Conservation (phyloP, 2,888 invertebrate genomes). For the Melieria omissa region DNA sequence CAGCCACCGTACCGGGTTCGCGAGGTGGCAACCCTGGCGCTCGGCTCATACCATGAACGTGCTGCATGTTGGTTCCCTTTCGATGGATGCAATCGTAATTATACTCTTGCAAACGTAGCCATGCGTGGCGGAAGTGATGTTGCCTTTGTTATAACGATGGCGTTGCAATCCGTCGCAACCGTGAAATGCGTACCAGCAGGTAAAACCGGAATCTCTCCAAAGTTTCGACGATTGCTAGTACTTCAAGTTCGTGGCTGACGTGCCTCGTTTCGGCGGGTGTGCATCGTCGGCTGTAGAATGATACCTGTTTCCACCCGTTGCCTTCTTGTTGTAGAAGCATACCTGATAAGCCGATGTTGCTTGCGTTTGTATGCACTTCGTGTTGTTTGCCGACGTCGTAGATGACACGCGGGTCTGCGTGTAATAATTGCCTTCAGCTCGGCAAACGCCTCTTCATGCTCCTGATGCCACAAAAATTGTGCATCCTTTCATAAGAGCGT, state of each 20-base stretch:
- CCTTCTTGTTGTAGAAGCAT: too few species aligned
- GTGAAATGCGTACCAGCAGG: constrained; percentile 30
- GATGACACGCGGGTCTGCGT: constrained; percentile 15
- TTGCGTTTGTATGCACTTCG: constrained; percentile 24
- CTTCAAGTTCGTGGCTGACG: constrained; percentile 27
- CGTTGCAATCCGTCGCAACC: constrained; percentile 33
- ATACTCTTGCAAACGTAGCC: constrained; percentile 18
- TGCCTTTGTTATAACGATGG: constrained; percentile 30
- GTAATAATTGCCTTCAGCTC: constrained; percentile 23
- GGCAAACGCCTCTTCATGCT: constrained; percentile 30
- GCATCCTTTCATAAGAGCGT: not conserved
- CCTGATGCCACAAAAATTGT: not conserved
- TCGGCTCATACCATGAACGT: too few species aligned
- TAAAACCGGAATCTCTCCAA: constrained; percentile 35
- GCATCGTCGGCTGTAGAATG: too few species aligned
- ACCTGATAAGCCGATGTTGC: not conserved
- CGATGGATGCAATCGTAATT: not conserved
- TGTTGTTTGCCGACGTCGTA: constrained; percentile 21
- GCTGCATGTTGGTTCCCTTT: too few species aligned
- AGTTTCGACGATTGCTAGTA: constrained; percentile 22
- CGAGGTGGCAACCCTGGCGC: too few species aligned
- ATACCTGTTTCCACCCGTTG: too few species aligned
- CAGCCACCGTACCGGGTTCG: not conserved
- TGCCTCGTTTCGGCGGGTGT: constrained; percentile 8
- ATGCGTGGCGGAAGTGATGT: constrained; percentile 24